Evolutionary conservation across 1,140 invertebrate species (phyloP).

Genomic region (Bombyx mori): ASM3026992v2 NC_085123.1:10257001-10257500

Average conservation of each 20-base stretch:
- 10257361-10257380: constrained; percentile 51
- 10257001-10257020: too few relatives aligned
- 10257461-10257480: too few relatives aligned
- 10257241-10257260: constrained; percentile 13
- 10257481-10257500: too few relatives aligned
- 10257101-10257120: constrained; percentile 75
- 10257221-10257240: constrained; percentile 9
- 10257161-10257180: constrained; percentile 7
- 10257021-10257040: too few relatives aligned
- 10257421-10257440: too few relatives aligned
- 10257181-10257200: constrained; percentile 5
- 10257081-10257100: constrained; percentile 93
- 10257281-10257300: constrained; percentile 53
- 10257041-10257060: constrained; percentile 7
- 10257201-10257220: constrained; percentile 5
- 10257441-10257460: too few relatives aligned
- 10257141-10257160: background rate
- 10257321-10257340: constrained; percentile 24
- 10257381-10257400: constrained; percentile 1
- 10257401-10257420: too few relatives aligned
- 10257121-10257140: constrained; percentile 3
- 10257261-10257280: constrained; percentile 37
- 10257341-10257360: constrained; percentile 51
- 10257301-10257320: constrained; percentile 20
- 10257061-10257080: constrained; percentile 88